Conservation (phyloP, 2,888 invertebrate genomes). For the Volucella inanis region DNA sequence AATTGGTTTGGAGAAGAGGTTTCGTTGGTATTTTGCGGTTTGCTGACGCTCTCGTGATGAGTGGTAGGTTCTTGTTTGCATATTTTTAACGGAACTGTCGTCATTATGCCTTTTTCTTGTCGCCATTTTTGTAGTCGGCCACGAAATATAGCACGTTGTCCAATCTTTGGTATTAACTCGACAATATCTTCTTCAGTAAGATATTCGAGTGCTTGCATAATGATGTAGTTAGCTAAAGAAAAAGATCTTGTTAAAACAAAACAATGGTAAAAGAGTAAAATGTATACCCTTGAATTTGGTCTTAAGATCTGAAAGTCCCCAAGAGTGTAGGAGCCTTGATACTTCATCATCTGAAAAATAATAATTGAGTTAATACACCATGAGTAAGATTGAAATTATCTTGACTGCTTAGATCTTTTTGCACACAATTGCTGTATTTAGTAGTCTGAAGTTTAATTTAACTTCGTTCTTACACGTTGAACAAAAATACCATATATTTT, state of each 20-base stretch:
- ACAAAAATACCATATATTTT: too few species aligned
- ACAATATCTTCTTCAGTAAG: conserved; percentile 76
- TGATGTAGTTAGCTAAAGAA: conserved; percentile 51
- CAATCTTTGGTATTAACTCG: conserved; percentile 77
- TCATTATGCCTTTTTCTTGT: conserved; percentile 45
- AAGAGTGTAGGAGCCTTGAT: conserved; percentile 31
- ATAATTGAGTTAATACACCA: too few species aligned
- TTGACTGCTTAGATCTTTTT: too few species aligned
- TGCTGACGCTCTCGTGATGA: neutral
- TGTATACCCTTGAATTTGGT: conserved; percentile 59
- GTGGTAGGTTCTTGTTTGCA: conserved; percentile 31
- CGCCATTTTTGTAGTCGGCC: conserved; percentile 74
- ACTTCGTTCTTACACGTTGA: too few species aligned
- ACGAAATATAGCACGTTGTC: conserved; percentile 77
- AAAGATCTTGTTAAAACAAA: neutral
- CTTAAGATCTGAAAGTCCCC: conserved; percentile 61
- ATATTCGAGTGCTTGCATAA: conserved; percentile 74
- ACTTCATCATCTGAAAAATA: conserved; percentile 54
- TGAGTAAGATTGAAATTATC: too few species aligned
- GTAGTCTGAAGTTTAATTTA: too few species aligned
- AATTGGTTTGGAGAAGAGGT: neutral
- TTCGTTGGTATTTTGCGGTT: neutral
- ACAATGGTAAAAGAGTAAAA: neutral
- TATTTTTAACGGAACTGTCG: conserved; percentile 21
- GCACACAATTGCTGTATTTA: too few species aligned